Percentiles rank a stretch among this genome's conserved stretches.
These are phyloP conservation scores for Trichopria drosophilae DNA, from an alignment of 2,888 invertebrate species.

Conservation along the genomic window DNA sequence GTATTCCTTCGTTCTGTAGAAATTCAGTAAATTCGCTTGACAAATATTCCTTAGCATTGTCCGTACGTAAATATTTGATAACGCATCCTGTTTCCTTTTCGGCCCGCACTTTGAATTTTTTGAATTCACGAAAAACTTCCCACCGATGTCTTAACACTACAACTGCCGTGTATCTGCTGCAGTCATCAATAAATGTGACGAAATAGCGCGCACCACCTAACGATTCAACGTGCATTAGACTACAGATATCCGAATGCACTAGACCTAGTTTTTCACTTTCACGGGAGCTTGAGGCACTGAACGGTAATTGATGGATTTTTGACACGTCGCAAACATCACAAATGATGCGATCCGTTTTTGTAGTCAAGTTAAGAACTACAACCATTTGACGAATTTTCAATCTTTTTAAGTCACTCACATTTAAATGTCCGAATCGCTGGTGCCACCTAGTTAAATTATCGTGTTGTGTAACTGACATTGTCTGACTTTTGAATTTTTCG, in stretches of 20 bases:
- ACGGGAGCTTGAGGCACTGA: not conserved
- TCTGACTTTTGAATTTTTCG: too few species aligned
- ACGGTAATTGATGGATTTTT: conserved; percentile 28
- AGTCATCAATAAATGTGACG: too few species aligned
- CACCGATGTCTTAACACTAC: not conserved
- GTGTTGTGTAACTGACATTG: too few species aligned
- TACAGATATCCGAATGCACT: too few species aligned
- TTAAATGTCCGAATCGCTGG: too few species aligned
- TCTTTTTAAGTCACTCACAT: conserved; percentile 26
- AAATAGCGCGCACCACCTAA: too few species aligned
- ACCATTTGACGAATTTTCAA: too few species aligned
- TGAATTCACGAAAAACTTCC: conserved; percentile 16
- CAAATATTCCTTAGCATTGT: conserved; percentile 29
- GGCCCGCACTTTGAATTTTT: conserved; percentile 15
- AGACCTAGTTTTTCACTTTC: conserved; percentile 14
- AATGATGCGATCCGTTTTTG: not conserved
- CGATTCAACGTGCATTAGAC: too few species aligned
- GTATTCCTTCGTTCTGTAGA: conserved; percentile 19
- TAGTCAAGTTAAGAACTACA: conserved; percentile 15
- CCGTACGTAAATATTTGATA: conserved; percentile 26
- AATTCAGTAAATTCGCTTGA: conserved; percentile 23
- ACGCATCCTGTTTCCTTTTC: conserved; percentile 17
- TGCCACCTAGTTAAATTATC: conserved; percentile 26
- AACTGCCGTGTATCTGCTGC: not conserved
- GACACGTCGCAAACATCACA: too few species aligned